Evolutionary conservation across 2,888 invertebrate species (phyloP).

Genomic region (Netelia virgata): DNA sequence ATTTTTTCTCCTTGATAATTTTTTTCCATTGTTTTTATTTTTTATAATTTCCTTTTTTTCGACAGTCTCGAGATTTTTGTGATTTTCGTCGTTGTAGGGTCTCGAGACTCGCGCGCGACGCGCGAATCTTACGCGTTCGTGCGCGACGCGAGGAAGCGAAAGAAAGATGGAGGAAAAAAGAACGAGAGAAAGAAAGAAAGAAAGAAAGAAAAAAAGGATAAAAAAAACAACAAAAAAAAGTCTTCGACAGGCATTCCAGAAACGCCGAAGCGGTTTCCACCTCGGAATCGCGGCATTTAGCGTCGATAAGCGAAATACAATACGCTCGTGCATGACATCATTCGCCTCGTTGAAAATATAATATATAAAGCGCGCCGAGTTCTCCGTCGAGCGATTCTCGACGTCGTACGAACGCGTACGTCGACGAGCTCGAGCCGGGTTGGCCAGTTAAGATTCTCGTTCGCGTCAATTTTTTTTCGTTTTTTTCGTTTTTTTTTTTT

Average conservation of each 20-base stretch:
- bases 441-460: too few species aligned
- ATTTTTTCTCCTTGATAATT: neutral
- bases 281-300: slow-evolving; percentile 76
- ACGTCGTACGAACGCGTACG: slow-evolving; percentile 13
- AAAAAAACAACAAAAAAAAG: slow-evolving; percentile 48
- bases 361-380: slow-evolving; percentile 19
- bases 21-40: neutral
- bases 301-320: slow-evolving; percentile 83
- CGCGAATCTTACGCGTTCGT: too few species aligned
- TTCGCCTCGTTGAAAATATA: slow-evolving; percentile 63
- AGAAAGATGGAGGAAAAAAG: too few species aligned
- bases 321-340: slow-evolving; percentile 80
- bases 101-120: too few species aligned
- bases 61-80: too few species aligned
- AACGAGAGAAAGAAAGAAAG: neutral
- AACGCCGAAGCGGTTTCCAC: slow-evolving; percentile 77
- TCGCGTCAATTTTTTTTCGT: neutral
- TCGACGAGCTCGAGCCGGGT: too few species aligned
- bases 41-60: too few species aligned
- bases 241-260: slow-evolving; percentile 77
- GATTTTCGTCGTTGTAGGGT: too few species aligned
- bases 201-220: too few species aligned
- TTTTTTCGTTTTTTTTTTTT: neutral
- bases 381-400: slow-evolving; percentile 29
- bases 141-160: too few species aligned